These are phyloP conservation scores for Melanotaenia duboulayi DNA, from an alignment of 2,113 vertebrate species.

Conservation along the genomic window DNA sequence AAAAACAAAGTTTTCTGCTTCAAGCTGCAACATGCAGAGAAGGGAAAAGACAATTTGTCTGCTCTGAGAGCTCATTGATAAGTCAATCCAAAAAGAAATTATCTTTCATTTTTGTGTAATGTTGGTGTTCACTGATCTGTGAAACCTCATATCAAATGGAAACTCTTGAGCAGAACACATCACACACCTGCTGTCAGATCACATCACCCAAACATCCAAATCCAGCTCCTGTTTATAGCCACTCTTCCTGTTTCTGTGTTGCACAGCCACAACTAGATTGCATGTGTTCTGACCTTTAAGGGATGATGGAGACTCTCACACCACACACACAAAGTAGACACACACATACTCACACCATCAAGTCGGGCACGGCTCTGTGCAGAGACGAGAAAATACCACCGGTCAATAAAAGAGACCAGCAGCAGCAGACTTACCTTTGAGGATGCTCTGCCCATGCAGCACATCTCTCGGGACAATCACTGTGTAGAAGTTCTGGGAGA, in stretches of 20 bases:
- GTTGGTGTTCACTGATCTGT: constrained; percentile 35
- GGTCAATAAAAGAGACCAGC: constrained; percentile 57
- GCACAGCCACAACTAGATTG: constrained; percentile 21
- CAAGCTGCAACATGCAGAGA: constrained; percentile 55
- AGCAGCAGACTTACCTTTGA: constrained; percentile 81
- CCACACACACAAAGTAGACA: constrained; percentile 19
- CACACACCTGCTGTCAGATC: constrained; percentile 28
- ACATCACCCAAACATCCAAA: neutral
- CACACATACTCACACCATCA: constrained; percentile 26
- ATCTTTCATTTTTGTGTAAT: constrained; percentile 31
- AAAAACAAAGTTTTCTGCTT: constrained; percentile 44
- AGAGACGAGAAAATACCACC: constrained; percentile 16
- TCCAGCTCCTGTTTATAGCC: neutral
- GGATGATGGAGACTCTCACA: constrained; percentile 40
- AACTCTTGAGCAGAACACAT: constrained; percentile 14
- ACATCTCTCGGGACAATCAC: constrained; percentile 83
- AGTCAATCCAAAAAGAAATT: constrained; percentile 53
- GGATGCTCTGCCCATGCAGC: constrained; percentile 79
- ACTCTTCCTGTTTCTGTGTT: constrained; percentile 3
- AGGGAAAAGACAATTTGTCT: constrained; percentile 51
- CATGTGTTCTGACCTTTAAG: constrained; percentile 35
- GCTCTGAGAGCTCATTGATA: constrained; percentile 43
- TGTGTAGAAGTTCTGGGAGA: constrained; percentile 86
- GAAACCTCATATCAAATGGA: constrained; percentile 23
- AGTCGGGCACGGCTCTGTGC: constrained; percentile 28